These are phyloP conservation scores for Eristalinus sepulchralis DNA, from an alignment of 2,888 invertebrate species.

Conservation along the genomic window DNA sequence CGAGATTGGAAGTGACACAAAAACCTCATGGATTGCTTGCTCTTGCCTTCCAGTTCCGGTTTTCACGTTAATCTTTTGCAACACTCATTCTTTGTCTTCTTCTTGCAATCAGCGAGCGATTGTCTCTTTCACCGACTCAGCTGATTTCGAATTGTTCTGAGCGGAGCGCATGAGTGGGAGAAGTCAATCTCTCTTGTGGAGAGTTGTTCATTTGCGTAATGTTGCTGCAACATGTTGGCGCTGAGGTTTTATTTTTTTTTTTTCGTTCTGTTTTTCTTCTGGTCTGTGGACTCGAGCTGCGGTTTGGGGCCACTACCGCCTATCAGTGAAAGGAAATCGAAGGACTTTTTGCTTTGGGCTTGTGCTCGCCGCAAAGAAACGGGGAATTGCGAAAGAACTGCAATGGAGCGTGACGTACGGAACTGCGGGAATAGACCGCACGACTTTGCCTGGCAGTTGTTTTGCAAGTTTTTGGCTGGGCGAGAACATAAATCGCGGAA, in stretches of 20 bases:
- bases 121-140: slow-evolving; percentile 3
- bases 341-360: not conserved
- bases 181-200: not conserved
- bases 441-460: not conserved
- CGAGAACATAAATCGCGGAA: not conserved
- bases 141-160: not conserved
- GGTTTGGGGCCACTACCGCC: not conserved
- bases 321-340: slow-evolving; percentile 23
- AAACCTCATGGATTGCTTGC: not conserved
- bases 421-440: not conserved
- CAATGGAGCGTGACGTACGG: not conserved
- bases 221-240: slow-evolving; percentile 12
- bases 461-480: not conserved
- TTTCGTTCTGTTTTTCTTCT: not conserved
- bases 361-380: not conserved
- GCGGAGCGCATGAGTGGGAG: slow-evolving; percentile 17
- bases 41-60: slow-evolving; percentile 36
- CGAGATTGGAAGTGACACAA: slow-evolving; percentile 46
- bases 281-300: not conserved
- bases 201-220: not conserved
- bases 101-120: not conserved
- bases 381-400: not conserved
- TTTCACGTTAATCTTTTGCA: slow-evolving; percentile 16
- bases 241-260: not conserved
- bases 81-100: slow-evolving; percentile 15